Base-by-base conservation (phyloP, 92 coral and sea anemone species). In the Anthopleura xanthogrammica region DNA sequence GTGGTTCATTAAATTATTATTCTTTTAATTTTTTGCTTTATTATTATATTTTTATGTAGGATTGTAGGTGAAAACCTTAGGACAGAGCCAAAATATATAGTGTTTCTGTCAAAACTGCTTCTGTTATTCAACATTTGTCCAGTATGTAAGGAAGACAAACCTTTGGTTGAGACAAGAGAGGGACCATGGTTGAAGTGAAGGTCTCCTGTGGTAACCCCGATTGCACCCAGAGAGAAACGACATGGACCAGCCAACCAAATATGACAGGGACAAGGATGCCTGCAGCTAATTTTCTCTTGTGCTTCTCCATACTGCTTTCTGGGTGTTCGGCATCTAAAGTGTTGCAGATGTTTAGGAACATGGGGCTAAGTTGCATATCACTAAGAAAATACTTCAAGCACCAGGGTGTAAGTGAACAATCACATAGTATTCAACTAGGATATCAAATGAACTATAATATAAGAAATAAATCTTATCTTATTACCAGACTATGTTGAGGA, bases 41-140 rank as follows among this genome's bases (percentile, higher is more conserved):
- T 29, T 29, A 29, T 29, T 29, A 29, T 29, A 29, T 29, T 29
- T 29, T 29, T 29, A 29, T n/a, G 36, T 29, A 58, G 64, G 64
- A 58, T 58, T 17, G 10, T 14, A 7, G 79, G 83, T 8, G 90
- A 71, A 60, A 84, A 68, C 54, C 76, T 85, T 52, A 77, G 91
- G 85, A 72, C 81, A 6, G 89, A 88, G 52, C 88, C 89, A 36
- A 88, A 88, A 85, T 88, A 86, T 60, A 80, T 85, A 19, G 89
- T 85, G 20, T 87, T 88, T 68, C 73, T 88, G 29, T 62, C 84
- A 50, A 79, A 85, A 78, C 85, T 88, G 41, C 83, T 88, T 80
- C 89, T 85, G 75, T 83, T 85, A 40, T 88, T 88, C 89, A 88
- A 88, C 40, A 77, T 85, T 24, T 88, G 91, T 79, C 89, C 91